phyloP scores from a whole-genome alignment of 2,113 vertebrate genomes.

The Aramus guarauna region DNA sequence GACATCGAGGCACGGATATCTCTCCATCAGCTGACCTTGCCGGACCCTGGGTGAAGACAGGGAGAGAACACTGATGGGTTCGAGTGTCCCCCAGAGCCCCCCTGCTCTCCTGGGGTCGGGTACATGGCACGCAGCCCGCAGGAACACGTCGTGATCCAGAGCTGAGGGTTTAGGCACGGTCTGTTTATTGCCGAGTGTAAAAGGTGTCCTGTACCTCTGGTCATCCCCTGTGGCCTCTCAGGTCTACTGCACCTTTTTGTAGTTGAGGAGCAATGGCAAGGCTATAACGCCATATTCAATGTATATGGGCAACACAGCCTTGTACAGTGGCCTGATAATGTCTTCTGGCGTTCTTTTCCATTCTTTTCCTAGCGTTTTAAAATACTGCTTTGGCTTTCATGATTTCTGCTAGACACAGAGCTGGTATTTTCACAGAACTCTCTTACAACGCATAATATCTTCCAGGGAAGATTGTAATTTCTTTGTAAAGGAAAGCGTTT shows the following conservation, averaged over 20 bases:
- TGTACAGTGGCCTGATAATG: neutral
- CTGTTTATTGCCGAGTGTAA: neutral
- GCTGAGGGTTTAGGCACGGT: rapidly evolving
- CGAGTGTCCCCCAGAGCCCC: neutral
- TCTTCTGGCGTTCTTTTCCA: neutral
- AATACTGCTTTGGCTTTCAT: neutral
- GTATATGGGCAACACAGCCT: neutral
- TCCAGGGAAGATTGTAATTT: neutral
- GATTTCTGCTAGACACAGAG: neutral
- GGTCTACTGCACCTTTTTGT: neutral
- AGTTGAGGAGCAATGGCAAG: neutral
- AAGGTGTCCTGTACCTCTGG: neutral
- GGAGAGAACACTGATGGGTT: neutral
- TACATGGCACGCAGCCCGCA: neutral
- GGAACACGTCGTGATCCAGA: neutral
- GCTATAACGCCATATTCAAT: neutral
- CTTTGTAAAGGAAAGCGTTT: neutral
- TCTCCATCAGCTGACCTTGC: neutral
- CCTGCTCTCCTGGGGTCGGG: neutral
- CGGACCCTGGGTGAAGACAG: rapidly evolving
- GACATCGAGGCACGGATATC: rapidly evolving
- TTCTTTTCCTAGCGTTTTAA: neutral
- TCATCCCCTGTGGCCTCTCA: no score
- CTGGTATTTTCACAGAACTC: neutral
- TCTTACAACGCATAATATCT: neutral